Percentiles rank a stretch among this genome's conserved stretches.
phyloP scores from a whole-genome alignment of 2,888 invertebrate species.

The Agriotes lineatus region DNA sequence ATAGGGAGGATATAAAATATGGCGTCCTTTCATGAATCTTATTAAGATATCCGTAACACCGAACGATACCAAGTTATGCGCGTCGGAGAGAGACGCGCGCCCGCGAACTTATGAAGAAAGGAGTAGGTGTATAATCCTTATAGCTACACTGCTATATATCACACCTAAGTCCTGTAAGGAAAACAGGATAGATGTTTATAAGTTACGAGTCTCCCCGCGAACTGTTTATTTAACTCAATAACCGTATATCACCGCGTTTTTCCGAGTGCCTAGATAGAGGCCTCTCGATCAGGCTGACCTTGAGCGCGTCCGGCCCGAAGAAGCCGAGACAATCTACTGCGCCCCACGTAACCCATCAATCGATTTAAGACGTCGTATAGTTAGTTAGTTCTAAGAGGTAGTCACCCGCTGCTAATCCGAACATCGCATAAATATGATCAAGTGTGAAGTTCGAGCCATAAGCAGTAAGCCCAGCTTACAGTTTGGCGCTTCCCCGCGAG shows the following conservation, averaged over 20 bases:
- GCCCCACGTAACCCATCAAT: slow-evolving; percentile 63
- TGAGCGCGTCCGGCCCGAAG: not conserved
- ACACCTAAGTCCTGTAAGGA: slow-evolving; percentile 67
- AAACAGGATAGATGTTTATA: slow-evolving; percentile 69
- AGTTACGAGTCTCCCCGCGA: slow-evolving; percentile 65
- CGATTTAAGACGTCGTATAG: slow-evolving; percentile 62
- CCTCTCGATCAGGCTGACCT: slow-evolving; percentile 9
- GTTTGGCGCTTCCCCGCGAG: slow-evolving; percentile 64
- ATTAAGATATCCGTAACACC: slow-evolving; percentile 79
- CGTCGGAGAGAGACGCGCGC: slow-evolving; percentile 59
- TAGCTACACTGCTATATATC: slow-evolving; percentile 68
- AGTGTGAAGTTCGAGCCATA: slow-evolving; percentile 67
- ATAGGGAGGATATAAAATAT: slow-evolving; percentile 81
- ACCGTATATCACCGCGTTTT: slow-evolving; percentile 63
- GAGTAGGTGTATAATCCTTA: slow-evolving; percentile 69
- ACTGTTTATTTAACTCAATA: slow-evolving; percentile 68
- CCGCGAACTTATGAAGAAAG: slow-evolving; percentile 69
- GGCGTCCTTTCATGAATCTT: slow-evolving; percentile 87
- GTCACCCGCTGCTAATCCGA: slow-evolving; percentile 66
- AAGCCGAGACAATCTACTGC: slow-evolving; percentile 36
- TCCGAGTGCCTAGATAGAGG: slow-evolving; percentile 29
- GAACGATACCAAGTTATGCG: slow-evolving; percentile 68
- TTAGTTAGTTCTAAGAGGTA: slow-evolving; percentile 64
- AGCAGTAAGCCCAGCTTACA: slow-evolving; percentile 67
- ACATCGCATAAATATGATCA: slow-evolving; percentile 69